A percentile compares a stretch with the other conserved stretches of the same genome.
Evolutionary conservation across 2,113 vertebrate genomes (phyloP).

Genomic region (Terrapene triunguis): DNA sequence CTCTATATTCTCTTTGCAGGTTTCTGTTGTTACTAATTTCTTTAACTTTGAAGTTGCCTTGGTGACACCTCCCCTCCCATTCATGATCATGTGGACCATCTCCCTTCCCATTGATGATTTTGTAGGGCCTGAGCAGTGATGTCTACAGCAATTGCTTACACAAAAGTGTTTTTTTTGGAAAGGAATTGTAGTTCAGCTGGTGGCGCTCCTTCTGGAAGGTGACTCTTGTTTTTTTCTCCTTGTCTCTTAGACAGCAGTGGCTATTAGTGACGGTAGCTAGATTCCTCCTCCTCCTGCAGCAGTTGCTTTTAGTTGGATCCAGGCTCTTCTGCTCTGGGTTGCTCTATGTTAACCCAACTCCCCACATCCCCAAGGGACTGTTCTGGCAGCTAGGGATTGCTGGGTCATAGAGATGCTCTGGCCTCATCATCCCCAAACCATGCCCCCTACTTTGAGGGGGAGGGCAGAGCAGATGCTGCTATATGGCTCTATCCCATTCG

Average conservation of each 20-base stretch:
- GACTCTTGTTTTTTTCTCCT: background rate
- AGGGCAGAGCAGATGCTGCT: background rate
- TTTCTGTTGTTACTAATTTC: background rate
- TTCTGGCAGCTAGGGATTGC: background rate
- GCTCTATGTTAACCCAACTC: background rate
- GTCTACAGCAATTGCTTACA: background rate
- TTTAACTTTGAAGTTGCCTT: background rate
- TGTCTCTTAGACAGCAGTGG: background rate
- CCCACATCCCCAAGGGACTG: background rate
- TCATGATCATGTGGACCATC: accelerated
- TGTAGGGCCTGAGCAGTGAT: background rate
- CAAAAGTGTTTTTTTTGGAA: background rate
- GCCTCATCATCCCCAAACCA: background rate
- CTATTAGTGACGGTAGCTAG: background rate
- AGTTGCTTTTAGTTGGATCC: background rate
- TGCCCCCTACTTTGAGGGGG: background rate
- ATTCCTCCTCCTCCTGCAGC: background rate
- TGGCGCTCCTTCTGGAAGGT: background rate
- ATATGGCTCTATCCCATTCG: background rate
- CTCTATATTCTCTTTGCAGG: background rate
- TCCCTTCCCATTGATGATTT: background rate
- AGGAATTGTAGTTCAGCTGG: background rate
- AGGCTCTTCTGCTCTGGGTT: background rate
- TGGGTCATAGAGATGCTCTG: background rate
- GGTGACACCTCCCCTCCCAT: background rate